Base-by-base conservation (phyloP, 2,888 invertebrate genomes). In the Apamea epomidion region DNA sequence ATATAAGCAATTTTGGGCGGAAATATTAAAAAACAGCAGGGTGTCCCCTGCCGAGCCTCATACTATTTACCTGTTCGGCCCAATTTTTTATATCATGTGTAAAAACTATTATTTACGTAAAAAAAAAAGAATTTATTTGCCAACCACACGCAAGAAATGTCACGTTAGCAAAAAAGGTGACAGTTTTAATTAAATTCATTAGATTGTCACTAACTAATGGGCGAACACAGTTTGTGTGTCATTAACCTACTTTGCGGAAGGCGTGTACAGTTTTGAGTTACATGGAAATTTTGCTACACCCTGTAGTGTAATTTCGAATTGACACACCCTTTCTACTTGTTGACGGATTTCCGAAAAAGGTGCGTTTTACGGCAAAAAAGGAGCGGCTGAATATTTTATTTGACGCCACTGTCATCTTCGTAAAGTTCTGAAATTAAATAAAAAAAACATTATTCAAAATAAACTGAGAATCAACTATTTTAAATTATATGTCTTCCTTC, bases 241-340 rank as follows among this genome's bases (percentile, higher is more conserved):
- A 68, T 84, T 85, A 82, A 74, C 84, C 84, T 84, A 84, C 60
- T 70, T 84, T 32, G 75, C 73, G 18, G 42, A 84, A 82, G 84
- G 84, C 21, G 84, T 75, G 84, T 72, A 54, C 37, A 21, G 83
- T 80, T 77, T 71, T 74, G 1, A 54, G 37, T 72, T 82, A 79
- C 72, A 70, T 29, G 65, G 8, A 29, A 65, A n/a, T 76, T 84
- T 78, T 18, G 76, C 73, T 80, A 72, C 73, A 60, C 58, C 58
- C 64, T 74, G 79, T 71, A 37, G 29, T 64, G 29, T 78, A 51
- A 82, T 78, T 82, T 73, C 58, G 2, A 69, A 48, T 69, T 37
- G 58, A 74, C 73, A 58, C 82, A 48, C 73, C 82, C 25, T 29
- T 77, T 51, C 6, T 58, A 6, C n/a, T 14, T 32, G 60, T 60